These are phyloP conservation scores for Kryptolebias marmoratus DNA, from an alignment of 2,113 vertebrate genomes.

Conservation along the genomic window DNA sequence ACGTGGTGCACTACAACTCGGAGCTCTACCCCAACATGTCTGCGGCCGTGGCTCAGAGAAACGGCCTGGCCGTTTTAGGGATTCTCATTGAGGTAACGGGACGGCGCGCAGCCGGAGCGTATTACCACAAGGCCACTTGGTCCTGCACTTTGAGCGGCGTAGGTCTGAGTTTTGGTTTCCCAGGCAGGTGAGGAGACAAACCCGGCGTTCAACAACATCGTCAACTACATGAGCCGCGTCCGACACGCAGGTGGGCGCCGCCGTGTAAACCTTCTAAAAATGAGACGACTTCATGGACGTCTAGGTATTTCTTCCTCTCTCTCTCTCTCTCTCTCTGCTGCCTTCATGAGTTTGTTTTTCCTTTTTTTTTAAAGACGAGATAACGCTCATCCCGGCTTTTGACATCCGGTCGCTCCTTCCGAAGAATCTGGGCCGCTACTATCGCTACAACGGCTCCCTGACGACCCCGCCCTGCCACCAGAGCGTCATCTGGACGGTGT, in stretches of 20 bases:
- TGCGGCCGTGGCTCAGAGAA: conserved; percentile 77
- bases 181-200: conserved; percentile 85
- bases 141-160: neutral
- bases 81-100: conserved; percentile 81
- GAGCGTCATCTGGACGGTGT: conserved; percentile 89
- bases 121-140: neutral
- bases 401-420: conserved; percentile 85
- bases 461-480: conserved; percentile 92
- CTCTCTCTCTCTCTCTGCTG: neutral
- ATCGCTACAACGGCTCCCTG: conserved; percentile 91
- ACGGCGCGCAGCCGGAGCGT: neutral
- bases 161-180: conserved; percentile 40
- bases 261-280: neutral
- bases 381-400: conserved; percentile 82
- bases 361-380: conserved; percentile 77
- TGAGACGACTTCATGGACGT: neutral
- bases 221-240: conserved; percentile 83
- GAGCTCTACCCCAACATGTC: conserved; percentile 83
- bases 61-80: conserved; percentile 88
- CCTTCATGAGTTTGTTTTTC: neutral
- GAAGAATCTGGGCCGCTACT: conserved; percentile 79
- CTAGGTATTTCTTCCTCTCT: neutral
- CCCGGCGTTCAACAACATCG: conserved; percentile 83
- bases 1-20: conserved; percentile 89
- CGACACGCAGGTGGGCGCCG: conserved; percentile 82